Base-by-base conservation (phyloP, 2,888 invertebrate species). In the Poecilobothrus nobilitatus region DNA sequence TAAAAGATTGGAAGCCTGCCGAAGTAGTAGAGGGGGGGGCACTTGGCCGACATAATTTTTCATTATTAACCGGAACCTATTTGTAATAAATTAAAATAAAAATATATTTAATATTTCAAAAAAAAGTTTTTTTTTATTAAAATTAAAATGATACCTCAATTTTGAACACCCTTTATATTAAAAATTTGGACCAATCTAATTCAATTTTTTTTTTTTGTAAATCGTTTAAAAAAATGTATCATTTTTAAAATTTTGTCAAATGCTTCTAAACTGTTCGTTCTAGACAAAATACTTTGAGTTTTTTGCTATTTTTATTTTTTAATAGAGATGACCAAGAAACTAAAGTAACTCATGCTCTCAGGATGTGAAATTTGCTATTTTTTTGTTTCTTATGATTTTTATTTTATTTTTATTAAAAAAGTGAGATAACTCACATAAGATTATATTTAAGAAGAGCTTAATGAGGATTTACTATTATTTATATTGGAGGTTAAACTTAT, bases 291-390 rank as follows among this genome's bases (percentile, higher is more conserved):
- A 53, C 15, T 18, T 18, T 53, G 18, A 2, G 5, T 53, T n/a
- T 6, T 27, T 27, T 27, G 27, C 5, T 53, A 18, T 53, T 53
- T 18, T 53, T 53, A 6, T n/a, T 12, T 53, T 53, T 53, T 53
- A 53, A 53, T 53, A n/a, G n/a, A 53, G 53, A 53, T 53, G 53
- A 53, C 53, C 53, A 53, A 53, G 53, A 53, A 53, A 53, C 53
- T n/a, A 53, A 15, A 53, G 15, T 53, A 53, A 53, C 53, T 53
- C n/a, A 53, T 12, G 15, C 53, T 53, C 53, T 53, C 53, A 53
- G 53, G 53, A 53, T 53, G n/a, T 53, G 53, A 53, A 53, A 18
- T 53, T 53, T 53, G 1, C 18, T n/a, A 18, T 53, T 18, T 41
- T 53, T 44, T 44, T 44, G 44, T 44, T 53, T 53, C 15, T 18